These are phyloP conservation scores for Entomyzon cyanotis DNA, from an alignment of 2,113 vertebrate species.

Conservation along the genomic window DNA sequence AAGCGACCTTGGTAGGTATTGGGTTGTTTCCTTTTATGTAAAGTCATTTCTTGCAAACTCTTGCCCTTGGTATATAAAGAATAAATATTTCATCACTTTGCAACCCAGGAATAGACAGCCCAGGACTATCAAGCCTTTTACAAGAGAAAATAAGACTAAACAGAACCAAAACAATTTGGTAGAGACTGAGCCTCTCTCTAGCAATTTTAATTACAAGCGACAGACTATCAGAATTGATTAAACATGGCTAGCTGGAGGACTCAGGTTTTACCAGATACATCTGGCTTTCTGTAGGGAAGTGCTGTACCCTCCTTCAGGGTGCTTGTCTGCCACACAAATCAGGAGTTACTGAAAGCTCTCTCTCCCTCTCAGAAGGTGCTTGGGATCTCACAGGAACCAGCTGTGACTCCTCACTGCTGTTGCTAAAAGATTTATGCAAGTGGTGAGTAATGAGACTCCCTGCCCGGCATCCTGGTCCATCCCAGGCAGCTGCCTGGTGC, in stretches of 20 bases:
- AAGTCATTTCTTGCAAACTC: neutral
- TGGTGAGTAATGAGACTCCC: neutral
- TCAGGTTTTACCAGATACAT: neutral
- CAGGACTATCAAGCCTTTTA: neutral
- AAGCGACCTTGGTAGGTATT: neutral
- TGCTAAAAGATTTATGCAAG: slow-evolving; percentile 9
- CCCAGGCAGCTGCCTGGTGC: neutral
- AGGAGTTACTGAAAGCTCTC: neutral
- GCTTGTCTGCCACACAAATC: neutral
- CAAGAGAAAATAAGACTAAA: neutral
- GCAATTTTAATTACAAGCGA: neutral
- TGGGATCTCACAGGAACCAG: neutral
- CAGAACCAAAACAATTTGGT: neutral
- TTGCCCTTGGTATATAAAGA: neutral
- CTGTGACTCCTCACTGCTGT: neutral
- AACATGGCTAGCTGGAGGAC: neutral
- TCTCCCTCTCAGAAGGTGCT: neutral
- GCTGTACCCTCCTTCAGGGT: neutral
- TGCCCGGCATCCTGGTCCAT: neutral
- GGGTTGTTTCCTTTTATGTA: neutral
- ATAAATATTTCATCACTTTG: neutral
- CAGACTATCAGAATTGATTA: neutral
- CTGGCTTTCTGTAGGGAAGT: neutral
- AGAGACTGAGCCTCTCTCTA: neutral
- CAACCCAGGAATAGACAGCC: neutral